These are phyloP conservation scores for Theocolax elegans DNA, from an alignment of 1,140 invertebrate species.

Conservation along the genomic window DNA sequence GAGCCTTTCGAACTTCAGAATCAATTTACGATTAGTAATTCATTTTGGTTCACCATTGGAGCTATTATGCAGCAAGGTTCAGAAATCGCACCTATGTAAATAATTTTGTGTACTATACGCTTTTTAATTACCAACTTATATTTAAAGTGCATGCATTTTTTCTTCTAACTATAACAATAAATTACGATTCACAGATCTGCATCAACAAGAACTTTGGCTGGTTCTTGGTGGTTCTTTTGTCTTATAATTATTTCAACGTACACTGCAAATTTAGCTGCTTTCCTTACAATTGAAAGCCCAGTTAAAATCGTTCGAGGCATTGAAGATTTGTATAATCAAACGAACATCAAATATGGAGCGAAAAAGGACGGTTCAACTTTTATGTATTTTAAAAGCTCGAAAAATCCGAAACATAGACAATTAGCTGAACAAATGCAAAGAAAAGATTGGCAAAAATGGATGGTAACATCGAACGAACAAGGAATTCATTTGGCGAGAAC, in stretches of 20 bases:
- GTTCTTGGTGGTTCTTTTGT: constrained; percentile 93
- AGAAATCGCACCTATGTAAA: constrained; percentile 79
- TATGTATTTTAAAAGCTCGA: constrained; percentile 81
- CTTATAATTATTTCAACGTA: constrained; percentile 94
- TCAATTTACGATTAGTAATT: constrained; percentile 84
- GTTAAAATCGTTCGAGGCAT: constrained; percentile 87
- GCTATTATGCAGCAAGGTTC: constrained; percentile 84
- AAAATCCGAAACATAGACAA: constrained; percentile 76
- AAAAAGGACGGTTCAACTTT: constrained; percentile 83
- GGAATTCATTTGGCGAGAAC: constrained; percentile 73
- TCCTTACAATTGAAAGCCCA: constrained; percentile 87
- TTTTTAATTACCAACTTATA: background rate
- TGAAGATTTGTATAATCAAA: constrained; percentile 70
- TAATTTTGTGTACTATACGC: constrained; percentile 3
- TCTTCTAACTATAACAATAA: background rate
- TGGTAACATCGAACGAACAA: constrained; percentile 77
- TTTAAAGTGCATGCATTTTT: background rate
- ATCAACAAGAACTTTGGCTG: constrained; percentile 79
- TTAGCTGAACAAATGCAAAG: constrained; percentile 82
- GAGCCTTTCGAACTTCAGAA: constrained; percentile 79
- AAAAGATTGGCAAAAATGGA: constrained; percentile 67
- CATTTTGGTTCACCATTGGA: constrained; percentile 84
- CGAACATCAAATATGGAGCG: constrained; percentile 83
- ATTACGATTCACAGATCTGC: constrained; percentile 72
- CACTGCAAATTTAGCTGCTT: constrained; percentile 94